phyloP scores from a whole-genome alignment of 2,888 invertebrate species.

The Xylophagus ater region DNA sequence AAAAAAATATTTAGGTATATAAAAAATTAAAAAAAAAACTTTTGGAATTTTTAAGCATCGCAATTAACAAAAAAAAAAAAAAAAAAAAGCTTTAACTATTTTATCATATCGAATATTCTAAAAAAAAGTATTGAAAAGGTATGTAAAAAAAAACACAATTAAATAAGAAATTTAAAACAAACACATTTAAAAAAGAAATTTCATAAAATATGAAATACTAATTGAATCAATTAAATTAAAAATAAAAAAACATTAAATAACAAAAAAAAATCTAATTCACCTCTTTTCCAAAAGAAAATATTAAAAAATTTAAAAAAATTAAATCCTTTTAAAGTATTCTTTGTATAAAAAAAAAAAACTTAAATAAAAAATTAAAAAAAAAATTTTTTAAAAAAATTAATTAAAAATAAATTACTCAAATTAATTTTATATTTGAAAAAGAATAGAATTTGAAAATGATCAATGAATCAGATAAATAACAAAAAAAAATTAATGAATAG shows the following conservation, averaged over 20 bases:
- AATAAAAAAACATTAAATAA: neutral
- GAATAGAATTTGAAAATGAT: no score
- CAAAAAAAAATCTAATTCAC: neutral
- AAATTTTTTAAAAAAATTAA: no score
- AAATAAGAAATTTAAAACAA: neutral
- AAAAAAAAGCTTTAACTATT: conserved; percentile 2
- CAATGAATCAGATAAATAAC: neutral
- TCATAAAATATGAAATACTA: neutral
- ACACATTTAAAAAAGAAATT: neutral
- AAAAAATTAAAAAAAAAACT: neutral
- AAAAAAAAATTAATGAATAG: no score
- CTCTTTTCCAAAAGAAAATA: neutral
- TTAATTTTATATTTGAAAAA: no score
- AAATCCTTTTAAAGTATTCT: neutral
- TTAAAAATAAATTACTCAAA: no score
- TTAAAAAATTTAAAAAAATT: neutral
- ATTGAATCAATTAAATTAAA: no score
- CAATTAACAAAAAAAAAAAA: neutral
- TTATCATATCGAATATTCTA: conserved; percentile 1
- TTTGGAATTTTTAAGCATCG: neutral
- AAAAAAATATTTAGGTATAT: neutral
- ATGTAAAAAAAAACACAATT: neutral
- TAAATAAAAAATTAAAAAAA: no score
- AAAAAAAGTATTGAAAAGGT: neutral
- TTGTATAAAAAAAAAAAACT: no score